Percentiles rank a stretch among this genome's conserved stretches.
phyloP scores from a whole-genome alignment of 2,113 vertebrate species.

The Sapajus apella region DNA sequence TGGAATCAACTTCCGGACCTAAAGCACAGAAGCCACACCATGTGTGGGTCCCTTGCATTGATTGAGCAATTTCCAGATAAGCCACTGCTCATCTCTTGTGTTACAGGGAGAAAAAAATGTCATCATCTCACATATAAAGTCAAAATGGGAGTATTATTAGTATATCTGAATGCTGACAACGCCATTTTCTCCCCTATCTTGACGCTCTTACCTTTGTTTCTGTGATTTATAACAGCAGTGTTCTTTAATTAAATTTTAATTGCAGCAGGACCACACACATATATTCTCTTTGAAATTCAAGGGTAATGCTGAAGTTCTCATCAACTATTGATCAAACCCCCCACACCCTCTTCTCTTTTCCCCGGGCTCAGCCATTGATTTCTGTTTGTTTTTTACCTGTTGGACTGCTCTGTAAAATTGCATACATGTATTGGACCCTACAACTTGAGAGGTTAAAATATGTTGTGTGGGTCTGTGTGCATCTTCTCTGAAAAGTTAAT shows the following conservation, averaged over 20 bases:
- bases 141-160: neutral
- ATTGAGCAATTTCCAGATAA: neutral
- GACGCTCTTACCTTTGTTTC: neutral
- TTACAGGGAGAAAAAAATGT: neutral
- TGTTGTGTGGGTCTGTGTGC: neutral
- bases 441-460: neutral
- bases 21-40: neutral
- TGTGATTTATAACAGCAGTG: neutral
- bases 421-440: no score
- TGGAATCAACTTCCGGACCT: neutral
- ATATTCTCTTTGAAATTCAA: neutral
- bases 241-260: neutral
- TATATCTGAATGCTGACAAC: rapidly evolving
- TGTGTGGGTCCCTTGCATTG: neutral
- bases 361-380: neutral
- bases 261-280: neutral
- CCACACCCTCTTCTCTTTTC: neutral
- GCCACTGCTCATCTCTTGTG: neutral
- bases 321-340: neutral
- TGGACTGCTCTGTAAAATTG: neutral
- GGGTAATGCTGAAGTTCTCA: neutral
- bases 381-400: neutral
- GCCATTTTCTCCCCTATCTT: neutral
- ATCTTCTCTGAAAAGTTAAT: neutral
- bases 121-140: neutral